Percentiles rank a stretch among this genome's conserved stretches.
These are phyloP conservation scores for Zoanthus gigantus DNA, from an alignment of 92 coral and sea anemone genomes.

Conservation along the genomic window DNA sequence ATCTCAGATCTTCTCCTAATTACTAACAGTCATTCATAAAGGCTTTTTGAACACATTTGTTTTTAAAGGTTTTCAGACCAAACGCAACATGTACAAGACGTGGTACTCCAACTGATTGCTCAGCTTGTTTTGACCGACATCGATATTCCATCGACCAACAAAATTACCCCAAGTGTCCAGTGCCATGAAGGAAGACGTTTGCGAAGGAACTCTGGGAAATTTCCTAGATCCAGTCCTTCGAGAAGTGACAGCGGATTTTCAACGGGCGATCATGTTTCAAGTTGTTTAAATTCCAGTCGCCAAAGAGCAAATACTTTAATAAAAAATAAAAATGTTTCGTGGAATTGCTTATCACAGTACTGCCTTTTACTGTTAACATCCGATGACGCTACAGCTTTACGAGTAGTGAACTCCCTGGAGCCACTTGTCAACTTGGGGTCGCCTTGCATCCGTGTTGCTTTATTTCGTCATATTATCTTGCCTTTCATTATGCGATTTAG, in stretches of 20 bases:
- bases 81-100: slow-evolving; percentile 69
- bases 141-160: slow-evolving; percentile 50
- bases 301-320: slow-evolving; percentile 26
- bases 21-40: background rate
- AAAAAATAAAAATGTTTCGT: slow-evolving; percentile 56
- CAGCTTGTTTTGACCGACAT: slow-evolving; percentile 76
- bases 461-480: slow-evolving; percentile 78
- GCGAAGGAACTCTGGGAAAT: slow-evolving; percentile 60
- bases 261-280: slow-evolving; percentile 62
- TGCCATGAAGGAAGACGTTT: slow-evolving; percentile 48
- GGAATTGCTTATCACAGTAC: slow-evolving; percentile 89
- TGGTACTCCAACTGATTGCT: slow-evolving; percentile 67
- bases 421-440: slow-evolving; percentile 85
- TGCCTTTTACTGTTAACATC: slow-evolving; percentile 68
- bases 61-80: slow-evolving; percentile 70
- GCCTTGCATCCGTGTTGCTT: slow-evolving; percentile 70
- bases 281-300: slow-evolving; percentile 33
- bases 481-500: slow-evolving; percentile 85
- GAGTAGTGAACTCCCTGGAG: slow-evolving; percentile 74
- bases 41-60: background rate
- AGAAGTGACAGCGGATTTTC: slow-evolving; percentile 73
- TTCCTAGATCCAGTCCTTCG: slow-evolving; percentile 68
- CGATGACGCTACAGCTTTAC: slow-evolving; percentile 69
- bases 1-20: background rate
- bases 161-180: slow-evolving; percentile 14